Percentiles rank a stretch among this genome's conserved stretches.
phyloP scores from a whole-genome alignment of 2,888 invertebrate genomes.

The Macropis europaea region DNA sequence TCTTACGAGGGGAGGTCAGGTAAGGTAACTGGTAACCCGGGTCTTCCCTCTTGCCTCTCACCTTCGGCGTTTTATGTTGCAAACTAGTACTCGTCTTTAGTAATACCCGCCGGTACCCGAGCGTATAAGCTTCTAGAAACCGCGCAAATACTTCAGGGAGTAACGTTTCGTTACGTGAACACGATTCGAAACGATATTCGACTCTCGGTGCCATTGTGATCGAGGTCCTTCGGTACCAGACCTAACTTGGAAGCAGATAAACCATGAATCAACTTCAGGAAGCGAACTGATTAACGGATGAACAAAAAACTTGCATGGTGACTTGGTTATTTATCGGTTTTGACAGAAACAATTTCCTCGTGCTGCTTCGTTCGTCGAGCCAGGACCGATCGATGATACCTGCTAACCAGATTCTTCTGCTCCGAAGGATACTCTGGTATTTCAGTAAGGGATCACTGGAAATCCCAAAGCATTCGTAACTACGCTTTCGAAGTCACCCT shows the following conservation, averaged over 20 bases:
- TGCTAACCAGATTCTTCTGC: background rate
- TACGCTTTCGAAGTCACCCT: constrained; percentile 4
- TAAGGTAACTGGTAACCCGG: constrained; percentile 66
- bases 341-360: background rate
- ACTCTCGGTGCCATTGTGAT: too few relatives aligned
- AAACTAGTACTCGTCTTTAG: constrained; percentile 63
- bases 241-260: too few relatives aligned
- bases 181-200: background rate
- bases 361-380: background rate
- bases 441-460: background rate
- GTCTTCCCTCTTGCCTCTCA: constrained; percentile 62
- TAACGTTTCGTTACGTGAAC: background rate
- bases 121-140: constrained; percentile 30
- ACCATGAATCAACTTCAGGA: too few relatives aligned
- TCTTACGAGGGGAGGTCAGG: constrained; percentile 67
- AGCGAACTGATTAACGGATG: too few relatives aligned
- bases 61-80: constrained; percentile 64
- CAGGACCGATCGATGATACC: background rate
- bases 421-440: background rate
- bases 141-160: background rate
- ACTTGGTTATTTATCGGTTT: background rate
- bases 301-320: background rate
- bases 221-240: too few relatives aligned
- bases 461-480: background rate
- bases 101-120: constrained; percentile 50